Evolutionary conservation across 2,888 invertebrate genomes (phyloP).

Genomic region (Thalpophila matura): DNA sequence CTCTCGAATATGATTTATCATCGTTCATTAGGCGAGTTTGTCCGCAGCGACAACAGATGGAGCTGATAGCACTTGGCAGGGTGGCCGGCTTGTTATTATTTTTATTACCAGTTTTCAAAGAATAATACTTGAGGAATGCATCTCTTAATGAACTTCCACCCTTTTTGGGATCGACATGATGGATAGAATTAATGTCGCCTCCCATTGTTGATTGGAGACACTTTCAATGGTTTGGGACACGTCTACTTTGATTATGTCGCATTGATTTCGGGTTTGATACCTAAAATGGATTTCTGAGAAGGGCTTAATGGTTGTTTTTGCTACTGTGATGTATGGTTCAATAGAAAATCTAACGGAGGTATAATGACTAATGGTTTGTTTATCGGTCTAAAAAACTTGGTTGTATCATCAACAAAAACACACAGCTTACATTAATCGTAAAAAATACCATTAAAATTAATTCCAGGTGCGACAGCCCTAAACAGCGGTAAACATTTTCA

Average conservation of each 20-base stretch:
- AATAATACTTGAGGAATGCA: conserved; percentile 90
- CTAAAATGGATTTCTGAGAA: conserved; percentile 75
- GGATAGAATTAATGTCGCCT: conserved; percentile 90
- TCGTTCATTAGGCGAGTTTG: conserved; percentile 91
- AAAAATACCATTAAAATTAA: too few species aligned
- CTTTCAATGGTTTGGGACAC: conserved; percentile 79
- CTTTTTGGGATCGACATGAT: conserved; percentile 89
- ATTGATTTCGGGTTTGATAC: conserved; percentile 76
- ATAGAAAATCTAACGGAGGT: conserved; percentile 48
- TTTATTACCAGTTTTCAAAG: conserved; percentile 90
- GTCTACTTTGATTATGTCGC: conserved; percentile 77
- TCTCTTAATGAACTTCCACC: conserved; percentile 90
- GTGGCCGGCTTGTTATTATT: conserved; percentile 91
- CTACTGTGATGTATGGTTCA: conserved; percentile 66
- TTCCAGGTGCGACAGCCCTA: conserved; percentile 66
- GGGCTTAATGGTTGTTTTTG: conserved; percentile 64
- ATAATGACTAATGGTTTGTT: conserved; percentile 56
- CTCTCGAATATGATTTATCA: conserved; percentile 91
- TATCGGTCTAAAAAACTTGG: too few species aligned
- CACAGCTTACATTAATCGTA: too few species aligned
- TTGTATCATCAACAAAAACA: too few species aligned
- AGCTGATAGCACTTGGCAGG: conserved; percentile 91
- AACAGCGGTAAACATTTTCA: conserved; percentile 78
- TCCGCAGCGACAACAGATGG: conserved; percentile 91
- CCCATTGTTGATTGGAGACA: conserved; percentile 90